phyloP scores from a whole-genome alignment of 2,113 vertebrate species.

The Neofelis nebulosa region DNA sequence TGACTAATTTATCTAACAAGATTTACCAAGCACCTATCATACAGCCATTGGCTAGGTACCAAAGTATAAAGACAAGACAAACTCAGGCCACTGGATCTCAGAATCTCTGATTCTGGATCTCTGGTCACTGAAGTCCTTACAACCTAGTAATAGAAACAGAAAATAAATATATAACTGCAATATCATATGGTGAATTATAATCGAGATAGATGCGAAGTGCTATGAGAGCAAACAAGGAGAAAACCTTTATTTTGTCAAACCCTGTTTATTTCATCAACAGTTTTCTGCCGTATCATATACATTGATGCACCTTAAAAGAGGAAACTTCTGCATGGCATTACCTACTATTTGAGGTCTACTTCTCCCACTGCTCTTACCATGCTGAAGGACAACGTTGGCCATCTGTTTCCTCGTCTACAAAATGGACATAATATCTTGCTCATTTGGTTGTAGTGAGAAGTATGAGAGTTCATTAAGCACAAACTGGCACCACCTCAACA shows the following conservation, averaged over 20 bases:
- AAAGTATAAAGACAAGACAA: background rate
- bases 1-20: background rate
- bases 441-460: background rate
- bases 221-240: background rate
- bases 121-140: background rate
- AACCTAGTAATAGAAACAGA: background rate
- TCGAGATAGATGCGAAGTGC: background rate
- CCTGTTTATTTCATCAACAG: background rate
- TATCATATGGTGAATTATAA: background rate
- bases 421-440: background rate
- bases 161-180: background rate
- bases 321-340: background rate
- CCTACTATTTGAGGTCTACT: background rate
- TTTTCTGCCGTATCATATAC: background rate
- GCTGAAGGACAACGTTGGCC: background rate
- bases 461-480: background rate
- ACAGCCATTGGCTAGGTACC: background rate
- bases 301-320: background rate
- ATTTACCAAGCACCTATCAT: background rate
- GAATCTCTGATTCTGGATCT: background rate
- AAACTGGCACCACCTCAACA: background rate
- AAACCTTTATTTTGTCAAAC: background rate
- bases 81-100: background rate
- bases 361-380: background rate
- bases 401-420: background rate